Evolutionary conservation across 53 echinoderm and acorn worm species (phyloP), one percentile per base, ranked within the genome.

Genomic region (Henricia sp.): DNA sequence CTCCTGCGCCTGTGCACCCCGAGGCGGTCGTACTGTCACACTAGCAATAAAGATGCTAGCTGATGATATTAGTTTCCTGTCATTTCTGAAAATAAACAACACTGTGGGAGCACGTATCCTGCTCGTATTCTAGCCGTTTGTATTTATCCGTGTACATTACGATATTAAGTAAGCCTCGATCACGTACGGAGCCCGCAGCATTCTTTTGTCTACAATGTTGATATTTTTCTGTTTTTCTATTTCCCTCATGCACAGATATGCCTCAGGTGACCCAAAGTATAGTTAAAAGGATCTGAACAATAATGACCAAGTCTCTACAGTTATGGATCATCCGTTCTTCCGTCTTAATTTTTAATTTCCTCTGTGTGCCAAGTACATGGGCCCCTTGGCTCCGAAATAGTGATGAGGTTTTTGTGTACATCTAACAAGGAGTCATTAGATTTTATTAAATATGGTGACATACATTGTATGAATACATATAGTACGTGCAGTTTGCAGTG

Each of bases 341-440:
- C 46, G 50, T 80, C 80, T 80, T 80, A 80, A 80, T 80, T 80
- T 80, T 64, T 80, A 80, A 80, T 80, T 80, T 80, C 80, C 80
- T 80, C 60, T 50, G 17, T n/a, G n/a, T 80, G 50, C 19, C 33
- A 30, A 19, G 64, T 33, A 43, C 28, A 44, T 9, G 30, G n/a
- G 46, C 58, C 80, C 63, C 36, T 80, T 21, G 80, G 80, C 64
- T 64, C 46, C 64, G 40, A 40, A 58, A 76, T 76, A 76, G 59
- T 23, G 40, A 33, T 59, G 25, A 17, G 76, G 26, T 58, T 38
- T 13, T 24, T 37, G 20, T 25, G 37, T 24, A 25, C 14, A 37
- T 54, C 44, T 71, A 10, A 76, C 53, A n/a, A n/a, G n/a, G n/a
- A n/a, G n/a, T n/a, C n/a, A n/a, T n/a, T n/a, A n/a, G n/a, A n/a